A percentile compares a stretch with the other conserved stretches of the same genome.
Conservation (phyloP, 2,797 vertebrate species). For the Anabacerthia variegaticeps region DNA sequence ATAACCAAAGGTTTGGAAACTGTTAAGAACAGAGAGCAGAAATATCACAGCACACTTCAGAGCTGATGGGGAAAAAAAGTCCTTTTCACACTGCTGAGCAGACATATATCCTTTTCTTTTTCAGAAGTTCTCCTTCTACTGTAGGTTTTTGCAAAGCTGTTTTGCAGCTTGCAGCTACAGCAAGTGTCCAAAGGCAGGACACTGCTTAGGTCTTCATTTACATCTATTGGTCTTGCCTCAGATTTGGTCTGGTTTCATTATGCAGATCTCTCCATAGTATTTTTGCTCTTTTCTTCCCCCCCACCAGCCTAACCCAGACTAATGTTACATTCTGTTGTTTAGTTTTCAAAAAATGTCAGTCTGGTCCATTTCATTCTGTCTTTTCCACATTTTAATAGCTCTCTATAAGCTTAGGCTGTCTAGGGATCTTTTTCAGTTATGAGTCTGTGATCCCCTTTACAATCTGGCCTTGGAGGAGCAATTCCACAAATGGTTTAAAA, state of each 20-base stretch:
- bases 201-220: background rate
- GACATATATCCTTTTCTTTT: background rate
- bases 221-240: background rate
- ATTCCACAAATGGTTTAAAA: background rate
- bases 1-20: slow-evolving; percentile 20
- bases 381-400: background rate
- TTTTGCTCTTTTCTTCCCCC: background rate
- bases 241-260: background rate
- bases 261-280: background rate
- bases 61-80: background rate
- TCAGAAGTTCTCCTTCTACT: background rate
- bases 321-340: slow-evolving; percentile 16
- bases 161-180: background rate
- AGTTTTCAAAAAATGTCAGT: slow-evolving; percentile 1
- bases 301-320: background rate
- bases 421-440: slow-evolving; percentile 33
- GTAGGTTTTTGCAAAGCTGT: background rate
- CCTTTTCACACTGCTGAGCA: background rate
- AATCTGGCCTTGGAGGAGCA: slow-evolving; percentile 29
- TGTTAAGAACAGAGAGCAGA: background rate
- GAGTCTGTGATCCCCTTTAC: slow-evolving; percentile 29
- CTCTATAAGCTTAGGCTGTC: background rate
- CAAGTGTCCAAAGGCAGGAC: background rate
- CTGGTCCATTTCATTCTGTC: background rate
- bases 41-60: slow-evolving; percentile 9